Percentiles rank a stretch among this genome's conserved stretches.
Evolutionary conservation across 2,113 vertebrate genomes (phyloP).

Genomic region (Reinhardtius hippoglossoides): DNA sequence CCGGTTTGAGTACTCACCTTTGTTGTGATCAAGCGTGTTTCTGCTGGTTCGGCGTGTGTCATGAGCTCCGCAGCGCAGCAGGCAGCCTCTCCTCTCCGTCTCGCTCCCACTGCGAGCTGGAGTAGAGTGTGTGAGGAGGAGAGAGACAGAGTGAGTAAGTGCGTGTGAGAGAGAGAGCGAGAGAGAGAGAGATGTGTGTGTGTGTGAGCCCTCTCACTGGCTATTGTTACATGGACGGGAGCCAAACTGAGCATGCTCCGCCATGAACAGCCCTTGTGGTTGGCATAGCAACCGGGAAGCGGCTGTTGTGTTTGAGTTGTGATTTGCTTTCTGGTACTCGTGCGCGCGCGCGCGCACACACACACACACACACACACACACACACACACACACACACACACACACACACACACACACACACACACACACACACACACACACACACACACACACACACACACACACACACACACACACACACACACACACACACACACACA

Average conservation of each 20-base stretch:
- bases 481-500: no score
- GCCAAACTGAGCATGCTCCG: slow-evolving; percentile 80
- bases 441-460: slow-evolving; percentile 36
- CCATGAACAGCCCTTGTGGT: slow-evolving; percentile 69
- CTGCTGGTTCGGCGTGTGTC: slow-evolving; percentile 24
- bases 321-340: slow-evolving; percentile 44
- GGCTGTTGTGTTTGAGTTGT: slow-evolving; percentile 37
- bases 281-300: slow-evolving; percentile 75
- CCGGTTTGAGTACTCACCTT: slow-evolving; percentile 61
- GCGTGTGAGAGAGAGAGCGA: slow-evolving; percentile 11
- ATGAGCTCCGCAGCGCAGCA: slow-evolving; percentile 50
- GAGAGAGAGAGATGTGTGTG: slow-evolving; percentile 11
- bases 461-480: neutral
- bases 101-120: slow-evolving; percentile 66
- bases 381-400: no score
- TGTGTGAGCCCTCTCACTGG: slow-evolving; percentile 58
- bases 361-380: slow-evolving; percentile 20
- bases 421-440: slow-evolving; percentile 10
- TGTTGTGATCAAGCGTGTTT: slow-evolving; percentile 32
- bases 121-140: slow-evolving; percentile 32
- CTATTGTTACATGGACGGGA: slow-evolving; percentile 73
- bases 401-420: slow-evolving; percentile 34
- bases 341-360: slow-evolving; percentile 27
- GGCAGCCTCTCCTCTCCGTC: slow-evolving; percentile 69
- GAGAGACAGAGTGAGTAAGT: slow-evolving; percentile 24